Conservation (phyloP, 2,888 invertebrate genomes). For the Mesorhabditis belari region DNA sequence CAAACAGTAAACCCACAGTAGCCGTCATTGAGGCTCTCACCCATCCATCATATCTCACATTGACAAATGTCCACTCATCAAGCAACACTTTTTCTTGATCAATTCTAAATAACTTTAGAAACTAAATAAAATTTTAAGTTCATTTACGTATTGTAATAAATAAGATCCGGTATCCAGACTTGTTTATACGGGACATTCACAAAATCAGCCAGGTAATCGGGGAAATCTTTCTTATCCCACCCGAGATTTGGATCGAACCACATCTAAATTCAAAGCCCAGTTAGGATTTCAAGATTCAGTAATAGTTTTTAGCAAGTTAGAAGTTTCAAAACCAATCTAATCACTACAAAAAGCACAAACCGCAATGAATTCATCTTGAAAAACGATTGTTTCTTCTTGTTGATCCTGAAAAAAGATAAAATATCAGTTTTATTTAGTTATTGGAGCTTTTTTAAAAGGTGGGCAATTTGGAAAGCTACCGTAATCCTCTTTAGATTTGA, state of each 20-base stretch:
- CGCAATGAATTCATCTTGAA: not conserved
- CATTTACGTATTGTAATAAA: not conserved
- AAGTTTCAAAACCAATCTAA: no score
- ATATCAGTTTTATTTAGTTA: not conserved
- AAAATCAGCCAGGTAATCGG: no score
- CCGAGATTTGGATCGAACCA: no score
- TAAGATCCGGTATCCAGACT: not conserved
- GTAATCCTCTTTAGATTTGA: no score
- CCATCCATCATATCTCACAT: not conserved
- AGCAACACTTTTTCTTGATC: not conserved
- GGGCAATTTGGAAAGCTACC: no score
- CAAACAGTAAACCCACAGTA: not conserved
- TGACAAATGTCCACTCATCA: not conserved
- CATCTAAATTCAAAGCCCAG: no score
- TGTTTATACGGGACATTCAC: not conserved
- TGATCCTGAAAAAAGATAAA: not conserved
- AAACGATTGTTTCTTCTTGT: not conserved
- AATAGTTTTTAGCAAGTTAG: no score
- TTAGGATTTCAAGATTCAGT: no score
- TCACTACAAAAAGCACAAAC: no score
- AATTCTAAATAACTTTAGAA: not conserved
- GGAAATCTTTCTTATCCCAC: no score
- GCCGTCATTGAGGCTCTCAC: not conserved
- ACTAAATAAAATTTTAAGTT: not conserved
- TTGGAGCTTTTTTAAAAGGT: not conserved